phyloP scores from a whole-genome alignment of 2,113 vertebrate species.

The Brienomyrus brachyistius region DNA sequence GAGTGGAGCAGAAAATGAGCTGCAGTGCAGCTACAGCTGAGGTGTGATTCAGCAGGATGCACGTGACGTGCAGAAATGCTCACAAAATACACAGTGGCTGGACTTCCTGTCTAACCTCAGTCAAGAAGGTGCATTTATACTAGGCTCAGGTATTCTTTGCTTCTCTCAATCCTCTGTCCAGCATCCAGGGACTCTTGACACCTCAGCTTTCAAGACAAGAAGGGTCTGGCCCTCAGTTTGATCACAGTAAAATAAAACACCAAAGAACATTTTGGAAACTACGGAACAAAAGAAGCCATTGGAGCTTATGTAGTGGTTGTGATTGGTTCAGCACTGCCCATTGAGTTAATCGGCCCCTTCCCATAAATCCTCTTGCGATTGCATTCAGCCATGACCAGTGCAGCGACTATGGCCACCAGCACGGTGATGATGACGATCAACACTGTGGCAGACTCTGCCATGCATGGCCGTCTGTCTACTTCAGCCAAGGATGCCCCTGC shows the following conservation, averaged over 20 bases:
- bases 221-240: not conserved
- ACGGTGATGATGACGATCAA: conserved; percentile 58
- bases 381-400: conserved; percentile 58
- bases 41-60: not conserved
- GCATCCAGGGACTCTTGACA: not conserved
- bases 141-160: not conserved
- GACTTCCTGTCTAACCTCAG: not conserved
- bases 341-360: not conserved
- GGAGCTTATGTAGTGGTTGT: not conserved
- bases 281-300: not conserved
- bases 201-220: not conserved
- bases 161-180: not conserved
- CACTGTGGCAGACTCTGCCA: conserved; percentile 58
- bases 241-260: no score
- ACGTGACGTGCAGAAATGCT: not conserved
- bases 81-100: not conserved
- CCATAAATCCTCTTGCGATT: conserved; percentile 52
- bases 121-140: not conserved
- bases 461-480: conserved; percentile 47
- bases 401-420: conserved; percentile 57
- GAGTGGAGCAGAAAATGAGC: not conserved
- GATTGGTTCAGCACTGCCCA: not conserved
- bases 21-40: not conserved
- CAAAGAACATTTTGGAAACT: not conserved
- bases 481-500: conserved; percentile 43